phyloP scores from a whole-genome alignment of 2,797 vertebrate species.

The Syncerus caffer region DNA sequence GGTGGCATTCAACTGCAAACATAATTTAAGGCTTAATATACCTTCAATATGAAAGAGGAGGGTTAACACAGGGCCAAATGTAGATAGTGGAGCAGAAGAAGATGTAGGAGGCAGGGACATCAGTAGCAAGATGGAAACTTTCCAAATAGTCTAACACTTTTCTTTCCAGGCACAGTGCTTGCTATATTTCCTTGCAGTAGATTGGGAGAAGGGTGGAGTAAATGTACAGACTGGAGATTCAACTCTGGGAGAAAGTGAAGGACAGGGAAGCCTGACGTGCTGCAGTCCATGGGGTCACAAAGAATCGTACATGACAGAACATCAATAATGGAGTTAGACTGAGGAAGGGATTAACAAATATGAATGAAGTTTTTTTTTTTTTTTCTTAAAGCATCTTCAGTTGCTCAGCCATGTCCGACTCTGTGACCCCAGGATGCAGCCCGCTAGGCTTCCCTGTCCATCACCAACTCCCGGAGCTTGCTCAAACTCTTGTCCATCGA shows the following conservation, averaged over 20 bases:
- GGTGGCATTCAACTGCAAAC: neutral
- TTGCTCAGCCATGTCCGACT: neutral
- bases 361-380: neutral
- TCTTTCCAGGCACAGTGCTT: neutral
- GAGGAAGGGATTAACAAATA: neutral
- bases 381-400: neutral
- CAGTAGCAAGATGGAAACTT: neutral
- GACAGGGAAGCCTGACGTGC: too few relatives aligned
- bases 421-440: neutral
- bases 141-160: neutral
- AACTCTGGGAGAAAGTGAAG: too few relatives aligned
- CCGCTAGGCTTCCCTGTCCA: neutral
- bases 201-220: neutral
- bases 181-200: neutral
- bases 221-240: neutral
- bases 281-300: too few relatives aligned
- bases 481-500: neutral
- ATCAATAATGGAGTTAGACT: neutral
- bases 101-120: neutral
- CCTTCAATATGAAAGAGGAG: neutral
- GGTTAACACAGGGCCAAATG: neutral
- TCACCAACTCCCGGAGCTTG: neutral
- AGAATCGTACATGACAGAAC: too few relatives aligned
- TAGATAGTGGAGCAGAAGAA: neutral
- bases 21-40: neutral